Conservation (phyloP, 2,113 vertebrate genomes). For the Galemys pyrenaicus region DNA sequence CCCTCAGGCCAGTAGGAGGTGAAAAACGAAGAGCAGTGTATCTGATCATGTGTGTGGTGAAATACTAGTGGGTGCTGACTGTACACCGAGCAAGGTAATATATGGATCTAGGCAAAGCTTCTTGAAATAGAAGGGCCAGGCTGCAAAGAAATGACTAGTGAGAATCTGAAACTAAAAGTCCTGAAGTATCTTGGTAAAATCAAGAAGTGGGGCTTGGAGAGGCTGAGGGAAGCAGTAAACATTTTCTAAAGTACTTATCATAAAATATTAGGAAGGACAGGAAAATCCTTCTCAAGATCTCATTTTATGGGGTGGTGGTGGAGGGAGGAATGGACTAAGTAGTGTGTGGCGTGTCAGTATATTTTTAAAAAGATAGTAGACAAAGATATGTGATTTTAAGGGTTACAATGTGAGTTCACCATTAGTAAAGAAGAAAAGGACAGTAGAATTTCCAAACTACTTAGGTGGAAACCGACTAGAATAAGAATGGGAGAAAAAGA, state of each 20-base stretch:
- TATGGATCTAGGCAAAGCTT: too few species aligned
- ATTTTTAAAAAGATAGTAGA: not conserved
- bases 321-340: not conserved
- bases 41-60: not conserved
- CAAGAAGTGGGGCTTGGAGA: accelerated
- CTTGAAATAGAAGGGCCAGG: not conserved
- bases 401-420: not conserved
- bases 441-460: not conserved
- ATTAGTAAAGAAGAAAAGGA: not conserved
- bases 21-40: too few species aligned
- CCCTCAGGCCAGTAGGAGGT: not conserved
- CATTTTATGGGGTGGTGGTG: accelerated
- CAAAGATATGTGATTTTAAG: not conserved
- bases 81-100: accelerated
- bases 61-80: accelerated
- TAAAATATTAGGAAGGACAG: not conserved
- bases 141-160: not conserved
- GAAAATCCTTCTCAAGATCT: not conserved
- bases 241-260: not conserved
- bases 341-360: too few species aligned
- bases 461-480: not conserved
- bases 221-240: not conserved
- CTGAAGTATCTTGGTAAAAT: not conserved
- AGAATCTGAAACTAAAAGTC: not conserved
- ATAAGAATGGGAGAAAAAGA: not conserved